phyloP scores from a whole-genome alignment of 2,888 invertebrate species.

The Alviniconcha strummeri region DNA sequence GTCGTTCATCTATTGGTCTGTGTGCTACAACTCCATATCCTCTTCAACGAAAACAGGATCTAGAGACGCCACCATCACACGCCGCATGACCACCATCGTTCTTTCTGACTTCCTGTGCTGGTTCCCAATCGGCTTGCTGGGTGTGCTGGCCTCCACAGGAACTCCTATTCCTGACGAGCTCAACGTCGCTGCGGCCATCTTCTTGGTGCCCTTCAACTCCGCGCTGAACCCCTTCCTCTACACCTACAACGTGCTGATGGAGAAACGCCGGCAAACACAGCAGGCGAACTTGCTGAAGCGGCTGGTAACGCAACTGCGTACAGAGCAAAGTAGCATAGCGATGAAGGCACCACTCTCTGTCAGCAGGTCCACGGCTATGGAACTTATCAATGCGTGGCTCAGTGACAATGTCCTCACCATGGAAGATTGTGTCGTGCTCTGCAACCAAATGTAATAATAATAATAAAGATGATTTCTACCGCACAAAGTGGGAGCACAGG shows the following conservation, averaged over 20 bases:
- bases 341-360: too few relatives aligned
- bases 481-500: too few relatives aligned
- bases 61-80: conserved; percentile 9
- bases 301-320: neutral
- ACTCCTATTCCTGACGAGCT: neutral
- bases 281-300: neutral
- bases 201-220: conserved; percentile 16
- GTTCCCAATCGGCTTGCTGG: conserved; percentile 15
- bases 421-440: too few relatives aligned
- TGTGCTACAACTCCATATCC: conserved; percentile 30
- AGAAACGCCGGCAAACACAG: neutral
- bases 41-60: neutral
- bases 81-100: conserved; percentile 19
- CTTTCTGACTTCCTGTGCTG: conserved; percentile 18
- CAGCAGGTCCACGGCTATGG: too few relatives aligned
- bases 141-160: neutral
- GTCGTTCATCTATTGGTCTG: conserved; percentile 63
- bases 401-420: too few relatives aligned
- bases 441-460: too few relatives aligned
- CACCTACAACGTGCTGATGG: conserved; percentile 17
- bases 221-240: conserved; percentile 16
- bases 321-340: too few relatives aligned
- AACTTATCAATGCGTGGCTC: too few relatives aligned
- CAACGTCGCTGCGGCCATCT: neutral
- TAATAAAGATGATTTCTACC: too few relatives aligned